Evolutionary conservation across 2,113 vertebrate genomes (phyloP).

Genomic region (Gymnobelideus leadbeateri): DNA sequence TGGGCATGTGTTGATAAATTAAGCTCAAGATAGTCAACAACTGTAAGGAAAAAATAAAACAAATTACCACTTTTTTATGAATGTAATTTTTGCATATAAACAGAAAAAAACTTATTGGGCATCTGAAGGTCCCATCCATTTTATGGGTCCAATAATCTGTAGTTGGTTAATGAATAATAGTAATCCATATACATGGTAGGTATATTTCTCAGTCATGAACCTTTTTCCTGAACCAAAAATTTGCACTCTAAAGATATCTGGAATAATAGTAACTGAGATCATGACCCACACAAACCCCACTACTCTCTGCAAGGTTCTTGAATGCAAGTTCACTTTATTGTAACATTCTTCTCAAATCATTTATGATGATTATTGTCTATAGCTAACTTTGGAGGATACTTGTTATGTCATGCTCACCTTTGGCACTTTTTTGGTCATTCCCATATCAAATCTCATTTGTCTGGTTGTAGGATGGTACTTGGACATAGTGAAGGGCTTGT

Average conservation of each 20-base stretch:
- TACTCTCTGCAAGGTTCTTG: neutral
- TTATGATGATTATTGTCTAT: neutral
- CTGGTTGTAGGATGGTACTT: neutral
- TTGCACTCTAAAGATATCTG: neutral
- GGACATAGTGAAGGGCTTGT: neutral
- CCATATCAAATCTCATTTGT: neutral
- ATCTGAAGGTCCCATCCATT: neutral
- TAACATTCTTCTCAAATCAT: neutral
- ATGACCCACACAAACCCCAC: neutral
- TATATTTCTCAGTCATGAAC: neutral
- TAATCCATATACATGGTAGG: neutral
- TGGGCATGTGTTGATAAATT: constrained; percentile 74
- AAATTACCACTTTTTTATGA: neutral
- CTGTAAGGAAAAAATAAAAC: constrained; percentile 51
- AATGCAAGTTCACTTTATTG: neutral
- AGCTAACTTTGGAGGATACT: neutral
- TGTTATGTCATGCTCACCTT: neutral
- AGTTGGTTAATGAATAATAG: constrained; percentile 21
- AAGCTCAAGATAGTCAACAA: constrained; percentile 65
- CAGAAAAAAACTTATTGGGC: neutral
- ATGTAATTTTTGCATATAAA: neutral
- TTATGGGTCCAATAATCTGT: neutral
- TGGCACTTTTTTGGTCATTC: neutral
- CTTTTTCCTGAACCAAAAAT: neutral
- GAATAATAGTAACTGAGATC: neutral